These are phyloP conservation scores for Poecile atricapillus DNA, from an alignment of 2,113 vertebrate genomes.

Conservation along the genomic window DNA sequence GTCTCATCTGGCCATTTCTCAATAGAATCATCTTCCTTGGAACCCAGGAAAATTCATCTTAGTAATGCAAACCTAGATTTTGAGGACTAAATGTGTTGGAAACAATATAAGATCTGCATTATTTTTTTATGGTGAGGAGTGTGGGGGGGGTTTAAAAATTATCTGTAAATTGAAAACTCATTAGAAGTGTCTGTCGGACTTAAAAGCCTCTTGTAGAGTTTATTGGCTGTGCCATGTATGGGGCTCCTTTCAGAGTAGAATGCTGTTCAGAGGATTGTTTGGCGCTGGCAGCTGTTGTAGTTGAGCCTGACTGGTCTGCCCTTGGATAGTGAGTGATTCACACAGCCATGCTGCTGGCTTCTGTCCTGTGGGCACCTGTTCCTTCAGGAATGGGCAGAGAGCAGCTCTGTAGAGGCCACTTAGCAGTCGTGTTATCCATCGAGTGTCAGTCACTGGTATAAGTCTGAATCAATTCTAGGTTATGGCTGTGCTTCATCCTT, in stretches of 20 bases:
- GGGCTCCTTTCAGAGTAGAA: neutral
- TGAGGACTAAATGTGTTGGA: neutral
- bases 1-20: neutral
- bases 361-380: neutral
- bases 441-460: neutral
- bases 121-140: neutral
- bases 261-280: neutral
- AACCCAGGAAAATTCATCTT: neutral
- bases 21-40: neutral
- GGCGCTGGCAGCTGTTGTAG: neutral
- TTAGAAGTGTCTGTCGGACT: neutral
- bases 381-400: neutral
- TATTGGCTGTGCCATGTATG: accelerated
- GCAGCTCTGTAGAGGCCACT: neutral
- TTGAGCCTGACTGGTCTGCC: neutral
- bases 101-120: neutral
- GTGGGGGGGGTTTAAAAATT: accelerated
- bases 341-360: neutral
- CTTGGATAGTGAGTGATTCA: accelerated
- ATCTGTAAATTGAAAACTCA: neutral
- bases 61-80: neutral
- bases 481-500: neutral
- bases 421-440: neutral
- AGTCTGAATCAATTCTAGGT: neutral
- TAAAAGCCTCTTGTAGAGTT: neutral